Evolutionary conservation across 2,113 vertebrate species (phyloP), one percentile per base, ranked within the genome.

Genomic region (Acanthochromis polyacanthus): DNA sequence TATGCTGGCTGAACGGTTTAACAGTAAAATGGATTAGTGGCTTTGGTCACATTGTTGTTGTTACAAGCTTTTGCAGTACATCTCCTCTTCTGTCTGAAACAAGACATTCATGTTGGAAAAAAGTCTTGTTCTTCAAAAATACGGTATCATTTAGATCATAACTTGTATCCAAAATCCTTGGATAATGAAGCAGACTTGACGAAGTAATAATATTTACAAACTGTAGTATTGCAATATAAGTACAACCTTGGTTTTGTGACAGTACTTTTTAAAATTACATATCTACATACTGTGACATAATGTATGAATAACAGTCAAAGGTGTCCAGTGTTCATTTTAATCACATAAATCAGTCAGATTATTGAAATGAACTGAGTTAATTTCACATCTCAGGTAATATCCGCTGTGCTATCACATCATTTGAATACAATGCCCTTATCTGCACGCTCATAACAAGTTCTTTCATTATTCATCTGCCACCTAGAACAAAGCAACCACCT

Each of bases 21-120:
- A 76, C n/a, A 4, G 43, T 68, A 70, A 81, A 82, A 84, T 74
- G 57, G 87, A 89, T 87, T 82, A 82, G 1, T 19, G 52, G 66
- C 61, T 80, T 69, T 78, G 48, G 22, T 58, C 51, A 76, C 59
- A 57, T 74, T 69, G 30, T 11, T 22, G 56, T 66, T 84, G 50
- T 51, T 70, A 40, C 56, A 69, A 81, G 62, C 51, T 43, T 64
- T 16, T 36, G 15, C 52, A 76, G 12, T 52, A 28, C n/a, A 11
- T 78, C 25, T 28, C 17, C 8, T 70, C 6, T 48, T 81, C 75
- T 53, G 48, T 45, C 36, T 57, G 6, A 45, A 2, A 32, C 6
- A 17, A 25, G 43, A 52, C 8, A n/a, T 38, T 9, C 16, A 16
- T 64, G 14, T 51, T 15, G 14, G 19, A 50, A 51, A 43, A 43